Conservation (phyloP, 2,888 invertebrate species). For the Pseudanteris insignis region DNA sequence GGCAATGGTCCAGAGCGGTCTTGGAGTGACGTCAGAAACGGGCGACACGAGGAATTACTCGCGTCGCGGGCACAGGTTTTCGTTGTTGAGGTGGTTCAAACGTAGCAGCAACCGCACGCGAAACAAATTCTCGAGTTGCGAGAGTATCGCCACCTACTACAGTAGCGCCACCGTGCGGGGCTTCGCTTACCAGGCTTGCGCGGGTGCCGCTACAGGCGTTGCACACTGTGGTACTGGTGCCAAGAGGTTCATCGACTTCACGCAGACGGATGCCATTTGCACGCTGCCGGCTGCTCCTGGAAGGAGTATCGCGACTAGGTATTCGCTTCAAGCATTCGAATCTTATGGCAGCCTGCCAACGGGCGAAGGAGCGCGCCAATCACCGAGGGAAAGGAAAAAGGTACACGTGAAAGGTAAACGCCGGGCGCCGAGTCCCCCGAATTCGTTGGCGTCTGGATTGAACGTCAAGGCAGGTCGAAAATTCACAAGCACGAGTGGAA, state of each 20-base stretch:
- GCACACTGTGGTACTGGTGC: slow-evolving; percentile 58
- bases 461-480: slow-evolving; percentile 12
- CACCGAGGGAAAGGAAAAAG: slow-evolving; percentile 68
- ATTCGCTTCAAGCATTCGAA: slow-evolving; percentile 58
- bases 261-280: slow-evolving; percentile 39
- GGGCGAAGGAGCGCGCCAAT: slow-evolving; percentile 5
- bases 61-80: slow-evolving; percentile 67
- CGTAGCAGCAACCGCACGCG: slow-evolving; percentile 67
- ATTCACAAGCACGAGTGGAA: slow-evolving; percentile 24
- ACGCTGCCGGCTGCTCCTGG: slow-evolving; percentile 54
- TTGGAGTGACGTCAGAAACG: slow-evolving; percentile 46
- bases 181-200: slow-evolving; percentile 76
- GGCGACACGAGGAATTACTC: slow-evolving; percentile 34
- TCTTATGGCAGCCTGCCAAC: slow-evolving; percentile 55
- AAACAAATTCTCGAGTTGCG: slow-evolving; percentile 68
- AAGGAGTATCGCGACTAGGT: slow-evolving; percentile 55
- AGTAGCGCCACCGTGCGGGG: slow-evolving; percentile 79
- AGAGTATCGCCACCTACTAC: slow-evolving; percentile 75
- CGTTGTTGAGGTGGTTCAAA: slow-evolving; percentile 79
- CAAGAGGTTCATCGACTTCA: slow-evolving; percentile 49
- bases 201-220: slow-evolving; percentile 58
- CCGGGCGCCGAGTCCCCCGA: slow-evolving; percentile 77
- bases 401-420: slow-evolving; percentile 81
- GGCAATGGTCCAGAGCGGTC: slow-evolving; percentile 47
- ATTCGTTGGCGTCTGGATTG: slow-evolving; percentile 44